Base-by-base conservation (phyloP, 2,797 vertebrate genomes). In the Danio jaintianensis region DNA sequence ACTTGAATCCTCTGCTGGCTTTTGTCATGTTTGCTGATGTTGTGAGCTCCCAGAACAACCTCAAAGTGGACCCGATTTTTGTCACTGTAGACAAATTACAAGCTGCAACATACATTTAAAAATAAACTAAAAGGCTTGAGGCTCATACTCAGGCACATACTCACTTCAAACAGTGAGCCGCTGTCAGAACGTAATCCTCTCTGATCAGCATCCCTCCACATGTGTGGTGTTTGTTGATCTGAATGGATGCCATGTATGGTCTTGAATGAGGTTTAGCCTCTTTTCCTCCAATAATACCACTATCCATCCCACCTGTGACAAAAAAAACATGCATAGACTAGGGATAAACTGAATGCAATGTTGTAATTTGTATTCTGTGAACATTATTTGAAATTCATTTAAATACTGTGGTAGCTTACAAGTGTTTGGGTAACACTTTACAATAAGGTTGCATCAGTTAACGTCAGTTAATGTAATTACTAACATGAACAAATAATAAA, bases 161-260 rank as follows among this genome's bases (percentile, higher is more conserved):
- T 89, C 70, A 92, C 91, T 2, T 0, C 48, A 58, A 10, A 83
- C 92, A 93, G 75, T 94, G 92, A 22, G 91, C 92, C 22, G 86
- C 74, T 20, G 92, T 92, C 6, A 94, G 69, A 29, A 93, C 90
- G 82, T 90, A 93, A 82, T 92, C 87, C 15, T 89, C 4, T 7
- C 81, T 85, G 63, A 94, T 88, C 0, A 94, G 91, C 5, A 91
- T 78, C 15, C 93, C 93, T 0, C 93, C 92, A 85, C 93, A 93
- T 2, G 0, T 0, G 59, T 93, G 90, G 0, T 0, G 0, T 22
- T 0, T 1, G 0, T 1, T 0, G 9, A n/a, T 0, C 74, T 93
- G 91, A 0, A 94, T 80, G 3, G 92, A 93, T 4, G 81, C 91
- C 91, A 93, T 92, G 90, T 93, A 93, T 64, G 89, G 91, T 82